Base-by-base conservation (phyloP, 1,140 invertebrate genomes). In the Drosophila quadrilineata region DNA sequence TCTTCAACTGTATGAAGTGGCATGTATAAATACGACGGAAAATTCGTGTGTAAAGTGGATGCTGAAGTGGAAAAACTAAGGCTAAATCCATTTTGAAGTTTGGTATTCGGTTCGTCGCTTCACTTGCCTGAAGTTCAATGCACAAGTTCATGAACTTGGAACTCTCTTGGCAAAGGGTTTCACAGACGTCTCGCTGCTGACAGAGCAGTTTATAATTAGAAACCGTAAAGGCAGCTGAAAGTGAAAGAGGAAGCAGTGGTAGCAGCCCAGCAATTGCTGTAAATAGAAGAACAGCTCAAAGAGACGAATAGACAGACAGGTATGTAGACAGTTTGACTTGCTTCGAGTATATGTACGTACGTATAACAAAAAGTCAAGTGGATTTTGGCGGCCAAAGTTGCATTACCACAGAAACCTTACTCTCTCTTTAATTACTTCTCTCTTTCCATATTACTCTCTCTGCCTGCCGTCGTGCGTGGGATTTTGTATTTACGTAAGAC, bases 151-250 rank as follows among this genome's bases (percentile, higher is more conserved):
- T 85, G 77, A 84, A 84, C 79, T 84, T 84, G 77, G 57, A 64
- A 75, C 54, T n/a, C n/a, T n/a, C n/a, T 85, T 63, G 12, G 45
- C 38, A 66, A 75, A 63, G 70, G 73, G 64, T 79, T 79, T 66
- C 38, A 12, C 48, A 26, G 49, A 22, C 50, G 22, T 33, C 52
- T 58, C 40, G 29, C 62, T 70, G 74, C 77, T 84, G 79, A 84
- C 79, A 49, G 70, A 73, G 79, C 79, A 77, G 79, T 84, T 84
- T 84, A 77, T 82, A 82, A 82, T 82, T 82, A 82, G 77, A 82
- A 82, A 76, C 28, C 67, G 54, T 65, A 71, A 70, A 26, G 22
- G 12, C 26, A 19, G 24, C 8, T 6, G n/a, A 21, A 6, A 19
- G 6, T 6, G 1, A 24, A 3, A 38, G 21, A 38, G 16, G 33